Evolutionary conservation across 2,797 vertebrate species (phyloP), one percentile per base, ranked within the genome.

Genomic region (Orientallactaga sibirica): DNA sequence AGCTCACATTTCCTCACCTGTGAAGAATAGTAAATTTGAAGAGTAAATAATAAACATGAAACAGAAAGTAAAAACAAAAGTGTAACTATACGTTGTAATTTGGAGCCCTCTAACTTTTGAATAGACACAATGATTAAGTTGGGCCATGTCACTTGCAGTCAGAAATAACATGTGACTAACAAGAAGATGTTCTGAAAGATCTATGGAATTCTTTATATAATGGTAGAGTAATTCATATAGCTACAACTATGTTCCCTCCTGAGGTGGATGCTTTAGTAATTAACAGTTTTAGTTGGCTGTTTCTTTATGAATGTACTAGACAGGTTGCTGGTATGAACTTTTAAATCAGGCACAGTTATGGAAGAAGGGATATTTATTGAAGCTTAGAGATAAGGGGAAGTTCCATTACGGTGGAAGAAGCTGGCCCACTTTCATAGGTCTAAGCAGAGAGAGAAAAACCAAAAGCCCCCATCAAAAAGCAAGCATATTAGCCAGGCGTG

Each of bases 11-110:
- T 95, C 37, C 25, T 85, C 20, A 88, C 79, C 37, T 93, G 10
- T 70, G 88, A 91, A 88, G 90, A 91, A 70, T 48, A 92, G 43
- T 82, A 79, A 82, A 73, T 94, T 84, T 70, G 29, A 85, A 29
- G 22, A 82, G 62, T 94, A 79, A 85, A 14, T 33, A 7, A 73
- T 61, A 84, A 71, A 76, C 73, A n/a, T 55, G 75, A 88, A 79
- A 88, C 29, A 68, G n/a, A 27, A 20, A 62, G 76, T 68, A 4
- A 20, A 66, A 64, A 16, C 8, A 20, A 71, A 92, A 58, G 25
- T 55, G 4, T 83, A 79, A 9, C 3, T 84, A n/a, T n/a, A 81
- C 10, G n/a, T 33, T 76, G 12, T 84, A 89, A 41, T 78, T 62
- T 20, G n/a, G 73, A 78, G 15, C 48, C 4, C 55, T 86, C 10